Conservation (phyloP, 2,797 vertebrate genomes). For the Scyliorhinus canicula region DNA sequence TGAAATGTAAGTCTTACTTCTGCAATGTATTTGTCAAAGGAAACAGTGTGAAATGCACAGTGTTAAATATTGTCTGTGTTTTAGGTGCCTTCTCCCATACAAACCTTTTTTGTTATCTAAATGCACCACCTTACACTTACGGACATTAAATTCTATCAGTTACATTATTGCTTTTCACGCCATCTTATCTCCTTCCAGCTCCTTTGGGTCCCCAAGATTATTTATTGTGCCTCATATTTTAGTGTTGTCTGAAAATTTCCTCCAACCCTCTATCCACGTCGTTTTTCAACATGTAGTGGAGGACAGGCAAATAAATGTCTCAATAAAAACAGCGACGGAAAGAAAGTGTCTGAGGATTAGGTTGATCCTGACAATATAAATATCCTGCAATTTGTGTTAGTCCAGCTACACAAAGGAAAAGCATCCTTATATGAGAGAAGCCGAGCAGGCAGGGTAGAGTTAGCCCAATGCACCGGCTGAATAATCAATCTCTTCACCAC, state of each 20-base stretch:
- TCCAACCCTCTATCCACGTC: not conserved
- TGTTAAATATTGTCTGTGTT: not conserved
- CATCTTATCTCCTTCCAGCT: not conserved
- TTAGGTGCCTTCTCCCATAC: not conserved
- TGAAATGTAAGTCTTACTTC: not conserved
- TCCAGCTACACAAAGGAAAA: not conserved
- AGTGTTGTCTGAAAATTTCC: not conserved
- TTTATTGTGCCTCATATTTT: not conserved
- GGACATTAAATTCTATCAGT: not conserved
- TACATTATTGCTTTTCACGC: not conserved
- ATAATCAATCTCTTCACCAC: not conserved
- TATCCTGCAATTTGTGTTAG: not conserved
- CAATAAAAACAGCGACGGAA: not conserved
- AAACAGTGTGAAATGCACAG: not conserved
- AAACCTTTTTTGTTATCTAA: not conserved
- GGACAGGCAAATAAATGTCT: not conserved
- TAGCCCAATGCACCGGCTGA: not conserved
- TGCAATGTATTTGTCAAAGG: not conserved
- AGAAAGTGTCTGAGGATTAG: not conserved
- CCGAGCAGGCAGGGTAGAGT: not conserved
- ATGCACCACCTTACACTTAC: not conserved
- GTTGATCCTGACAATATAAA: not conserved
- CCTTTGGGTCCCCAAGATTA: not conserved
- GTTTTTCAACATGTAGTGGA: not conserved
- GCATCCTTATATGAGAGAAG: not conserved